Conservation (phyloP, 1,140 invertebrate species). For the Physella acuta region DNA sequence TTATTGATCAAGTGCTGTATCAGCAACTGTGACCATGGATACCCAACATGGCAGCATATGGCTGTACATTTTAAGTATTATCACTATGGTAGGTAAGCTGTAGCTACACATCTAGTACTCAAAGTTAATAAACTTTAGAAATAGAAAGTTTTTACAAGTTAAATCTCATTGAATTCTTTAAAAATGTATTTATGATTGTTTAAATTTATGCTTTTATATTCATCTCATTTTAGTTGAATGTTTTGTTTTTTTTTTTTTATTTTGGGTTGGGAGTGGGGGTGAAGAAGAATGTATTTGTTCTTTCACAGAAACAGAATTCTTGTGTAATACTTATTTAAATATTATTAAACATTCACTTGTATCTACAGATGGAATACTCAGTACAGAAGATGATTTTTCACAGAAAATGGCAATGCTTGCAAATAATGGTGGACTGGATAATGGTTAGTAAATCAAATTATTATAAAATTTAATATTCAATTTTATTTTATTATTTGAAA, state of each 20-base stretch:
- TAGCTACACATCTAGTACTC: neutral
- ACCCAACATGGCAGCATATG: slow-evolving; percentile 3
- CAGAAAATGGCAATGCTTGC: neutral
- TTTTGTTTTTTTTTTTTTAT: neutral
- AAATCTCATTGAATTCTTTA: too few relatives aligned
- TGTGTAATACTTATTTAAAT: neutral
- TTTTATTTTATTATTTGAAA: neutral
- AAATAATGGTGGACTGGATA: slow-evolving; percentile 8
- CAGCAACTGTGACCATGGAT: slow-evolving; percentile 3
- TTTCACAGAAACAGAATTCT: neutral
- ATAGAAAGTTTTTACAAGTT: too few relatives aligned
- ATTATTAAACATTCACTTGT: neutral
- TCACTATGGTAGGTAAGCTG: slow-evolving; percentile 1
- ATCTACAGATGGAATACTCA: neutral
- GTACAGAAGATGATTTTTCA: neutral
- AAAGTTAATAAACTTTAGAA: too few relatives aligned
- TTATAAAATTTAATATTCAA: neutral
- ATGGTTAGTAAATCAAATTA: neutral
- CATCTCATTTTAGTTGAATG: neutral
- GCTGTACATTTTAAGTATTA: slow-evolving; percentile 12
- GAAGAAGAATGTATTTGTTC: too few relatives aligned
- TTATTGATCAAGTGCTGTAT: slow-evolving; percentile 13
- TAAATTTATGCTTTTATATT: neutral
- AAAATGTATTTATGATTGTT: neutral
- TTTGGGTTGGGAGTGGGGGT: neutral